Percentiles rank a stretch among this genome's conserved stretches.
Evolutionary conservation across 2,888 invertebrate species (phyloP).

Genomic region (Carpatolechia fugitivella): DNA sequence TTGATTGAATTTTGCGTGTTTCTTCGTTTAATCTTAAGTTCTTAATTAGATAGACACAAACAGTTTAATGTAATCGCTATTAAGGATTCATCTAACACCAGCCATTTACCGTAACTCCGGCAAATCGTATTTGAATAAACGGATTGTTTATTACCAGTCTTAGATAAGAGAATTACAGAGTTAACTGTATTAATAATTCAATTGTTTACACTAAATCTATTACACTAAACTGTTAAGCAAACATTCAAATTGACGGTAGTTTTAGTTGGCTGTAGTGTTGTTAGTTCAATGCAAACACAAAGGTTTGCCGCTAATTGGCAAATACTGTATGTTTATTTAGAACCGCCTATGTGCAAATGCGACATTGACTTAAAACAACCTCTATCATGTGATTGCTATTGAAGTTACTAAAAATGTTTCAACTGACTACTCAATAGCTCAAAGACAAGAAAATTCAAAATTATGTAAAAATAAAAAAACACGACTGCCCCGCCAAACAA

Average conservation of each 20-base stretch:
- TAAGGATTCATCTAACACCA: conserved; percentile 14
- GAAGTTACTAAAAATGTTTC: no score
- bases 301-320: conserved; percentile 29
- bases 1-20: no score
- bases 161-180: conserved; percentile 48
- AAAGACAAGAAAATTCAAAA: no score
- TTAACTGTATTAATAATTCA: conserved; percentile 56
- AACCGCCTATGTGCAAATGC: neutral
- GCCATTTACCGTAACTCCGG: conserved; percentile 13
- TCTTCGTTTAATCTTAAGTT: neutral
- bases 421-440: no score
- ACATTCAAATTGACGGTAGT: conserved; percentile 36
- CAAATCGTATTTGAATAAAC: conserved; percentile 26
- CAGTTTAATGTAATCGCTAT: neutral
- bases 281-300: conserved; percentile 28
- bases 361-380: neutral
- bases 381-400: no score
- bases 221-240: conserved; percentile 37
- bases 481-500: no score
- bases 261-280: conserved; percentile 26
- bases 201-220: conserved; percentile 42
- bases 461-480: no score
- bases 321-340: conserved; percentile 11
- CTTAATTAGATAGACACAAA: neutral
- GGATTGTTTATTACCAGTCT: conserved; percentile 31